Conservation (phyloP, 2,888 invertebrate species). For the Vanessa cardui region DNA sequence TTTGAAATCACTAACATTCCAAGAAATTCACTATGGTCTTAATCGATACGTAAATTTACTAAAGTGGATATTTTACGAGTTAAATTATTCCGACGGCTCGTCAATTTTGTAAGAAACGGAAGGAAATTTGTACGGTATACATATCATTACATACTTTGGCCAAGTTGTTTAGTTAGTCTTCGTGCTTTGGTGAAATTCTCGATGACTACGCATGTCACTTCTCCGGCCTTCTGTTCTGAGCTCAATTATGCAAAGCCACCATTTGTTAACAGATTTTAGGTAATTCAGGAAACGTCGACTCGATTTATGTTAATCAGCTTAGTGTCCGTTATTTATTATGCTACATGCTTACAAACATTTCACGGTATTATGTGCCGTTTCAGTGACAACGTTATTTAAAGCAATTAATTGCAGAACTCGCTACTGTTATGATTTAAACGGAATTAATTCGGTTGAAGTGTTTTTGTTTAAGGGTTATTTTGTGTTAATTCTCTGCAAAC, state of each 20-base stretch:
- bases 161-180: no score
- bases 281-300: slow-evolving; percentile 72
- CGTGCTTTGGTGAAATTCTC: no score
- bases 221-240: slow-evolving; percentile 34
- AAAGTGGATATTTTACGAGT: no score
- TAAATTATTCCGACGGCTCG: no score
- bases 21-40: no score
- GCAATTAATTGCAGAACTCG: slow-evolving; percentile 77
- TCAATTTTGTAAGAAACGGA: no score
- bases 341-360: slow-evolving; percentile 71
- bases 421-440: slow-evolving; percentile 67
- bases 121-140: no score
- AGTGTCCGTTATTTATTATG: slow-evolving; percentile 76
- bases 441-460: slow-evolving; percentile 60
- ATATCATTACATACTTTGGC: no score
- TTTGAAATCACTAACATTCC: no score
- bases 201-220: slow-evolving; percentile 6
- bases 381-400: slow-evolving; percentile 70
- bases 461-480: slow-evolving; percentile 70
- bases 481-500: slow-evolving; percentile 61
- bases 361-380: slow-evolving; percentile 58
- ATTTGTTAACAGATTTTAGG: slow-evolving; percentile 81
- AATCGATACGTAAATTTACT: no score
- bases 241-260: slow-evolving; percentile 80
- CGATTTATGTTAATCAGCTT: slow-evolving; percentile 80